Base-by-base conservation (phyloP, 2,113 vertebrate genomes). In the Typhlomys cinereus region DNA sequence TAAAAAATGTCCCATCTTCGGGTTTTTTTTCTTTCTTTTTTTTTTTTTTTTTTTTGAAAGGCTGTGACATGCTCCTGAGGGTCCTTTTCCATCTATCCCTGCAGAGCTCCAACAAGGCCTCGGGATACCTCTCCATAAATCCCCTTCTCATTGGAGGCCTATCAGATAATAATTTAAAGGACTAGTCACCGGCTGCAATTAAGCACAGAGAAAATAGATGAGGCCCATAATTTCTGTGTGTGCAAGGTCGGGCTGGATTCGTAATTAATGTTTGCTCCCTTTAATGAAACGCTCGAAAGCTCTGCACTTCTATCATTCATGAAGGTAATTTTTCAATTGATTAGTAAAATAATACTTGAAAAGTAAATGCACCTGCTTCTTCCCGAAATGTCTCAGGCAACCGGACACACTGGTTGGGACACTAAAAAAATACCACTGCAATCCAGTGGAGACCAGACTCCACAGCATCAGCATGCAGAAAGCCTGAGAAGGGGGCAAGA, bases 251-350 rank as follows among this genome's bases (percentile, higher is more conserved):
- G 98, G 94, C 96, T 97, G 97, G 97, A 98, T 97, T 97, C 93
- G 96, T 98, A 98, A 98, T 98, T 98, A 98, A 98, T 98, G 98
- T 98, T 98, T 98, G 98, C 98, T 98, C 97, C 97, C 96, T 95
- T 95, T 98, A 98, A 98, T 98, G 98, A 99, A 98, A 98, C 98
- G 98, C 98, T 97, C 98, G 97, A 97, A 98, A 98, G 98, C 98
- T 98, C 98, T 98, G 98, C 97, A 97, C 97, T 98, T 98, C 98
- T 98, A 98, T 99, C 99, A 98, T 98, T 99, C 98, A 98, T 97
- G 97, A 97, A 98, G 98, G 99, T 98, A 99, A 99, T 99, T 99
- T 99, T 98, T 98, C 98, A 98, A 99, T 99, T 98, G 99, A 99
- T 99, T 98, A 97, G 98, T 98, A 98, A 98, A 99, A 98, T 98